Evolutionary conservation across 2,797 vertebrate genomes (phyloP).

Genomic region (Malurus leucopterus): DNA sequence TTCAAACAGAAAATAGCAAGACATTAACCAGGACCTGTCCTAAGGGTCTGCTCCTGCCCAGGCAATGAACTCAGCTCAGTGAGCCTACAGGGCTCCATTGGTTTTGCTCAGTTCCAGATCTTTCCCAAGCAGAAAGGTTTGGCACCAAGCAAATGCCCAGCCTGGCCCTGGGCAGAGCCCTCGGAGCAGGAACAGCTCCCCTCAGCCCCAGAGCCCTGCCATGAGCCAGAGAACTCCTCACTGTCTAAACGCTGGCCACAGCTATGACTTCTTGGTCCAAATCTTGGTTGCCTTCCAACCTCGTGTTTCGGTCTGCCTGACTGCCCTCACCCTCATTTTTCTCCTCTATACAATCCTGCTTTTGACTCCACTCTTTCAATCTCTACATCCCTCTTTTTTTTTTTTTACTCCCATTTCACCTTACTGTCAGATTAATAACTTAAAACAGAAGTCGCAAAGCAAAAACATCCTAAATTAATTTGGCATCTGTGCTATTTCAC

Average conservation of each 20-base stretch:
- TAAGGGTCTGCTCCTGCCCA: not conserved
- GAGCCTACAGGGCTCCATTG: not conserved
- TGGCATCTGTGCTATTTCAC: not conserved
- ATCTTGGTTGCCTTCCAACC: not conserved
- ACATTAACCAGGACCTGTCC: not conserved
- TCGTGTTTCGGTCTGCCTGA: not conserved
- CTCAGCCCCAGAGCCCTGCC: not conserved
- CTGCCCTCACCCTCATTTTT: not conserved
- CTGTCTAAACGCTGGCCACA: not conserved
- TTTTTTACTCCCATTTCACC: not conserved
- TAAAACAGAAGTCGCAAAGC: not conserved
- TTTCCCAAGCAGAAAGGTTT: not conserved
- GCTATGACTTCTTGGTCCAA: not conserved
- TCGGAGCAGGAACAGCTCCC: rapidly evolving
- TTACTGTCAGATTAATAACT: not conserved
- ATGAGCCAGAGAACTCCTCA: not conserved
- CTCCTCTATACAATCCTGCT: not conserved
- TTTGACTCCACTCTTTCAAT: not conserved
- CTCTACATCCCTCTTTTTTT: not conserved
- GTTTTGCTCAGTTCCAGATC: not conserved
- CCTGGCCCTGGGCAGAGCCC: not conserved
- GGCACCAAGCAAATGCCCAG: not conserved
- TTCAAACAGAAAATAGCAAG: not conserved
- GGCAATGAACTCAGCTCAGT: not conserved
- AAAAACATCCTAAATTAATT: not conserved